Percentiles rank a stretch among this genome's conserved stretches.
phyloP scores from a whole-genome alignment of 2,797 vertebrate genomes.

The Xenops minutus region DNA sequence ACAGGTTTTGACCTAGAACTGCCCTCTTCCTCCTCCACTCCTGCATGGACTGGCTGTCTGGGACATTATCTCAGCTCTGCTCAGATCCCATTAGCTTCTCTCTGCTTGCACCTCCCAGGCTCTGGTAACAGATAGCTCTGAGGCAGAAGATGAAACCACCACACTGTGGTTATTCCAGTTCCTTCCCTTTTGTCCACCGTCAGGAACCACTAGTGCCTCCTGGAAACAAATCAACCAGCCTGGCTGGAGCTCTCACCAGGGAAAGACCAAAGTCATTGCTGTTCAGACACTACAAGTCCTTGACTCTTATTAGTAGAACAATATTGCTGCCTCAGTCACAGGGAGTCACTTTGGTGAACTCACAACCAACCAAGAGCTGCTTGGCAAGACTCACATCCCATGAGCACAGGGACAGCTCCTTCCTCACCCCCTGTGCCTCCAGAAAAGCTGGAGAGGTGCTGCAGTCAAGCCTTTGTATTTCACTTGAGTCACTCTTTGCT shows the following conservation, averaged over 20 bases:
- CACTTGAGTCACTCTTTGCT: neutral
- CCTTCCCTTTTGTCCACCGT: neutral
- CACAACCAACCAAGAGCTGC: neutral
- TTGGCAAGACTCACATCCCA: neutral
- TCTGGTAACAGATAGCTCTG: neutral
- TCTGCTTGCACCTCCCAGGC: neutral
- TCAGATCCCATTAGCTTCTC: neutral
- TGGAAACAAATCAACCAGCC: neutral
- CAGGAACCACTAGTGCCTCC: neutral
- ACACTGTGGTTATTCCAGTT: neutral
- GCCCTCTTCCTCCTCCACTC: constrained; percentile 27
- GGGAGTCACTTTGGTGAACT: neutral
- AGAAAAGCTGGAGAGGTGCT: neutral
- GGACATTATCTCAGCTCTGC: constrained; percentile 47
- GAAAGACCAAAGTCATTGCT: neutral
- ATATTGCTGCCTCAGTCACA: neutral
- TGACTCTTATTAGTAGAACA: neutral
- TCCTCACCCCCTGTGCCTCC: neutral
- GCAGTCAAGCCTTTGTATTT: neutral
- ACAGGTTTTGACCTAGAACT: constrained; percentile 12
- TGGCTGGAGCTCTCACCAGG: neutral
- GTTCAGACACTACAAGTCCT: neutral
- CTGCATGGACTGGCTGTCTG: neutral
- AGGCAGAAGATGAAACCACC: neutral
- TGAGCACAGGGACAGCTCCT: neutral